Conservation (phyloP, 2,797 vertebrate genomes). For the Morelia viridis region DNA sequence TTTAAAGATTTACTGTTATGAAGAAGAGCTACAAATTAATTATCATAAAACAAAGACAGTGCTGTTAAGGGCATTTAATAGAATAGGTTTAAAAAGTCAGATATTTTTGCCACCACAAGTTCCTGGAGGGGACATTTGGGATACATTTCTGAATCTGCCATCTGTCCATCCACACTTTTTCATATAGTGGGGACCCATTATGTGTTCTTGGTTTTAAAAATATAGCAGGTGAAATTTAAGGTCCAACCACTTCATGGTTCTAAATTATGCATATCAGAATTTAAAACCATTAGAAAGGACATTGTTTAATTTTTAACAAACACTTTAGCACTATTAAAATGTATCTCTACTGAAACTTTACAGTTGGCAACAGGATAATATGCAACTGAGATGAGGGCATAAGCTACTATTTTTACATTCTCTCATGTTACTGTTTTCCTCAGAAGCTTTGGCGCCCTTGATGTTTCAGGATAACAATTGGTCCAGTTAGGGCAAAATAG, state of each 20-base stretch:
- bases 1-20: not conserved
- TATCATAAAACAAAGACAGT: not conserved
- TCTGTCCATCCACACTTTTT: not conserved
- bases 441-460: not conserved
- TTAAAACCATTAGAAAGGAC: not conserved
- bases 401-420: not conserved
- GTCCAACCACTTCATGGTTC: not conserved
- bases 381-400: not conserved
- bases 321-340: not conserved
- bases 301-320: not conserved
- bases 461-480: not conserved
- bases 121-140: not conserved
- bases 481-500: not conserved
- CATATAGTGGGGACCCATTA: not conserved
- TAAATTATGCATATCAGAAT: not conserved
- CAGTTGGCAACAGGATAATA: not conserved
- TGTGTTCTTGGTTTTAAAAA: not conserved
- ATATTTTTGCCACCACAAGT: not conserved
- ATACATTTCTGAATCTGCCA: not conserved
- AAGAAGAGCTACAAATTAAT: not conserved
- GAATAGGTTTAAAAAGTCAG: not conserved
- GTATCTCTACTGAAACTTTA: not conserved
- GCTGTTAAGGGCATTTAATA: not conserved
- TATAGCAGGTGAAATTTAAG: not conserved
- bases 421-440: not conserved